phyloP scores from a whole-genome alignment of 37 sponge, comb jelly and placozoan species.

The Dysidea cf. avara region DNA sequence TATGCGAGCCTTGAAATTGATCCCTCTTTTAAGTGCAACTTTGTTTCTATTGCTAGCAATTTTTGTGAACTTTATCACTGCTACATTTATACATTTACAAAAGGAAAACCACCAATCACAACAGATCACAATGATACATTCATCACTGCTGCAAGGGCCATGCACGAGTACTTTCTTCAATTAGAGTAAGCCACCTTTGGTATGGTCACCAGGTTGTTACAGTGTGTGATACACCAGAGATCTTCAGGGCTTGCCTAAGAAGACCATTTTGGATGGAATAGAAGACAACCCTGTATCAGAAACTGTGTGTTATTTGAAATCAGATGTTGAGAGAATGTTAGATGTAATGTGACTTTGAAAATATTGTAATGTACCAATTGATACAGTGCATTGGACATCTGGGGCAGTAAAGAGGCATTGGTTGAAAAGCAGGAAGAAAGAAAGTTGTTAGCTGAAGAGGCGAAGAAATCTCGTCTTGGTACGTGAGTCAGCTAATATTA shows the following conservation, averaged over 20 bases:
- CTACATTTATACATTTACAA: too few relatives aligned
- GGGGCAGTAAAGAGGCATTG: constrained; percentile 83
- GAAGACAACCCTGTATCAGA: constrained; percentile 12
- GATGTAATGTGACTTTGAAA: neutral
- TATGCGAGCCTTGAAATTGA: too few relatives aligned
- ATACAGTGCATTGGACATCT: constrained; percentile 77
- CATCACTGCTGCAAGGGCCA: constrained; percentile 66
- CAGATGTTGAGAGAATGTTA: constrained; percentile 83
- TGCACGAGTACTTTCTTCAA: constrained; percentile 79
- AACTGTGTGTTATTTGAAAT: constrained; percentile 56
- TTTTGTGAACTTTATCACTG: too few relatives aligned
- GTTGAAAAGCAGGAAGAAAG: constrained; percentile 55
- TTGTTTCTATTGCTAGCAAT: too few relatives aligned
- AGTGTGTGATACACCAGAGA: constrained; percentile 49
- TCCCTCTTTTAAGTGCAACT: too few relatives aligned
- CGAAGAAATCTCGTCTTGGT: constrained; percentile 69
- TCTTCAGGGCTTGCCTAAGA: constrained; percentile 49
- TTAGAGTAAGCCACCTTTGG: constrained; percentile 39
- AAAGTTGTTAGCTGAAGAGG: constrained; percentile 50
- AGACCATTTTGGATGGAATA: constrained; percentile 61
- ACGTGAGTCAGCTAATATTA: neutral
- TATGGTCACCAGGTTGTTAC: too few relatives aligned
- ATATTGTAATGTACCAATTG: neutral
- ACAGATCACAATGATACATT: constrained; percentile 39
- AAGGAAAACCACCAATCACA: too few relatives aligned